phyloP scores from a whole-genome alignment of 2,113 vertebrate genomes.

The Galbula dea region DNA sequence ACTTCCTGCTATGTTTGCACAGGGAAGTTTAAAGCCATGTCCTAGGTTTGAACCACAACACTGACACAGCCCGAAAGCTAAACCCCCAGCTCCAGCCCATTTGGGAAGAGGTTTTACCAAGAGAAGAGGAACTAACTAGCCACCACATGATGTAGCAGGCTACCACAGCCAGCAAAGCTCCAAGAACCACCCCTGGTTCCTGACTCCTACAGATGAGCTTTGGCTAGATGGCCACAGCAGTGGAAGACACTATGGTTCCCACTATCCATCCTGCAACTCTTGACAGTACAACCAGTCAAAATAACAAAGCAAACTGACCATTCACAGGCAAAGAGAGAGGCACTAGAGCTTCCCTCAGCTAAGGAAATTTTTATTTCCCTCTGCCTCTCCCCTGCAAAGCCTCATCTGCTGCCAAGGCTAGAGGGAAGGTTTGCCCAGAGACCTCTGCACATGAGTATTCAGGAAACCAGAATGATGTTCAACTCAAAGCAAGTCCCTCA shows the following conservation, averaged over 20 bases:
- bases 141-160: fast-evolving
- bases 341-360: not conserved
- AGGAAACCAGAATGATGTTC: not conserved
- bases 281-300: not conserved
- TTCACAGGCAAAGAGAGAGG: not conserved
- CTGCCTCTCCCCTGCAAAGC: not conserved
- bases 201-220: not conserved
- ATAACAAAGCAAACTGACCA: not conserved
- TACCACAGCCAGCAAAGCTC: not conserved
- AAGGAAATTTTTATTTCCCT: not conserved
- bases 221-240: not conserved
- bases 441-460: fast-evolving
- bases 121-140: not conserved
- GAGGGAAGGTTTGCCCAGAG: not conserved
- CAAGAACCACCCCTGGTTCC: fast-evolving
- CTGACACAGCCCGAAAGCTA: not conserved
- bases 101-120: not conserved
- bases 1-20: not conserved
- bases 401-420: not conserved
- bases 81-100: not conserved
- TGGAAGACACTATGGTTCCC: not conserved
- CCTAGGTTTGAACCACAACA: no score
- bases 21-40: not conserved
- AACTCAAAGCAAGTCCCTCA: not conserved
- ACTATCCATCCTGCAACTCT: not conserved